Evolutionary conservation across 2,797 vertebrate species (phyloP).

Genomic region (Cetoscarus ocellatus): DNA sequence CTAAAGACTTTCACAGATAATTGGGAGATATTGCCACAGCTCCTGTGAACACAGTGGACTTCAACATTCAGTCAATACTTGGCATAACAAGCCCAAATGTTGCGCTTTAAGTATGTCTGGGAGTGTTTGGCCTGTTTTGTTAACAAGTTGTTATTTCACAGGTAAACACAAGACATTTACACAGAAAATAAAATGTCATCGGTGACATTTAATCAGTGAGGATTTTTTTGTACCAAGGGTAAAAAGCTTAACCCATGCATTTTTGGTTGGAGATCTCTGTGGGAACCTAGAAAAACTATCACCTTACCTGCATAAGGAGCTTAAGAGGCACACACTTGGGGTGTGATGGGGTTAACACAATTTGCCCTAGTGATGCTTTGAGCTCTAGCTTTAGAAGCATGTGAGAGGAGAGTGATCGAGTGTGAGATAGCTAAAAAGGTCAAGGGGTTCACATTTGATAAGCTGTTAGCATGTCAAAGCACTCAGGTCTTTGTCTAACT

Average conservation of each 20-base stretch:
- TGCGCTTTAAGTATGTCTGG: slow-evolving; percentile 44
- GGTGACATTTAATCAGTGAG: background rate
- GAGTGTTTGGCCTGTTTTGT: slow-evolving; percentile 10
- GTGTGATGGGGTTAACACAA: slow-evolving; percentile 44
- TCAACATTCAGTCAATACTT: slow-evolving; percentile 44
- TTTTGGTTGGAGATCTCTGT: slow-evolving; percentile 18
- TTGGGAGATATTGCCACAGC: slow-evolving; percentile 57
- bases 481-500: background rate
- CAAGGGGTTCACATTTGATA: slow-evolving; percentile 54
- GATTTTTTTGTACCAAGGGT: background rate
- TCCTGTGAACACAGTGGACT: slow-evolving; percentile 41
- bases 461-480: slow-evolving; percentile 9
- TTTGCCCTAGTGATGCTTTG: slow-evolving; percentile 60
- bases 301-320: slow-evolving; percentile 38
- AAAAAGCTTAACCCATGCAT: background rate
- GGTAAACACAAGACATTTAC: background rate
- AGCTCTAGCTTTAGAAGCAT: slow-evolving; percentile 58
- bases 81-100: slow-evolving; percentile 59
- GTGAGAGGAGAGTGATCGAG: slow-evolving; percentile 54
- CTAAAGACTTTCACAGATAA: slow-evolving; percentile 75
- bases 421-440: slow-evolving; percentile 61
- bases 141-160: slow-evolving; percentile 3
- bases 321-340: slow-evolving; percentile 39
- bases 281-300: slow-evolving; percentile 22
- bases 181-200: background rate